A percentile compares a stretch with the other conserved stretches of the same genome.
Evolutionary conservation across 2,113 vertebrate genomes (phyloP).

Genomic region (Callopanchax toddi): DNA sequence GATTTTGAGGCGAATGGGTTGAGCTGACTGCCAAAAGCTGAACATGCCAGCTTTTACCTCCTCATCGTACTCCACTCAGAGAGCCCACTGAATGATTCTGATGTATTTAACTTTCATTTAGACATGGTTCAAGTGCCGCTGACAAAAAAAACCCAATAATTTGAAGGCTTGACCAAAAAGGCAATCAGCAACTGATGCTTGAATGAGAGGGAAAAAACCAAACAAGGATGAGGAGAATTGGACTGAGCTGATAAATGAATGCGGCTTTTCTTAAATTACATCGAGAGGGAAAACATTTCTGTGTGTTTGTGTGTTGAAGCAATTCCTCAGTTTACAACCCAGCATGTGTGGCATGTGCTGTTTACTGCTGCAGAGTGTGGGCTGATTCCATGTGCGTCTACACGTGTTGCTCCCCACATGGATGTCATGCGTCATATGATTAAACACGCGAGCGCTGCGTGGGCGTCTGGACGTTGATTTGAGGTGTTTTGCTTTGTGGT

Average conservation of each 20-base stretch:
- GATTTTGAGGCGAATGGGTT: slow-evolving; percentile 36
- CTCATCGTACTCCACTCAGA: slow-evolving; percentile 17
- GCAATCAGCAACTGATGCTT: slow-evolving; percentile 2
- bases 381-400: slow-evolving; percentile 18
- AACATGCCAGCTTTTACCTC: slow-evolving; percentile 32
- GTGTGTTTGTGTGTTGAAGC: slow-evolving; percentile 24
- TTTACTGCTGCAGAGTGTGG: slow-evolving; percentile 44
- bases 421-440: slow-evolving; percentile 47
- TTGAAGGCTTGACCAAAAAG: slow-evolving; percentile 23
- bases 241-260: slow-evolving; percentile 37
- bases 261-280: slow-evolving; percentile 39
- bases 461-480: slow-evolving; percentile 41
- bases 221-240: neutral
- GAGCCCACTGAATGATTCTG: slow-evolving; percentile 25
- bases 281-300: neutral
- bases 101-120: slow-evolving; percentile 39
- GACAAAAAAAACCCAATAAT: slow-evolving; percentile 9
- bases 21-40: too few species aligned
- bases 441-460: slow-evolving; percentile 40
- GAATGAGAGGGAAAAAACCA: neutral
- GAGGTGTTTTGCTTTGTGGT: slow-evolving; percentile 8
- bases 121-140: slow-evolving; percentile 19
- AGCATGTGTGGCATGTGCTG: slow-evolving; percentile 50
- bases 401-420: slow-evolving; percentile 43
- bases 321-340: slow-evolving; percentile 37